phyloP scores from a whole-genome alignment of 2,888 invertebrate genomes.

The Boloria euphrosyne region DNA sequence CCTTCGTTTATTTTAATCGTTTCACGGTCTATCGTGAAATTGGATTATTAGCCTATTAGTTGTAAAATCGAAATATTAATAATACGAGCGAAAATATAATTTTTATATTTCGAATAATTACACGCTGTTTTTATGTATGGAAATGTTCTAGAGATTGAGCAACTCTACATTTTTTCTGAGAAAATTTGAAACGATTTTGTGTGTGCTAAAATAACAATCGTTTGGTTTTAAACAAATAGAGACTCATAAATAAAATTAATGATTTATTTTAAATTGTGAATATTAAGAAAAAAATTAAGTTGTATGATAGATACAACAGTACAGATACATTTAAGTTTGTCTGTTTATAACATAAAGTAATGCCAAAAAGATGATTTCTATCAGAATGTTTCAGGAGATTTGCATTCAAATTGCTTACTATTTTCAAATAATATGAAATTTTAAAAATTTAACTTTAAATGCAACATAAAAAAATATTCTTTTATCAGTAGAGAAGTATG shows the following conservation, averaged over 20 bases:
- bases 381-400: background rate
- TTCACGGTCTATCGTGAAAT: conserved; percentile 38
- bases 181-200: background rate
- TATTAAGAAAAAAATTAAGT: no score
- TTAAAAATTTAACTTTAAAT: background rate
- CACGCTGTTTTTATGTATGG: conserved; percentile 17
- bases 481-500: conserved; percentile 5
- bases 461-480: background rate
- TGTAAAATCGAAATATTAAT: conserved; percentile 1
- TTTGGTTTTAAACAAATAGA: no score
- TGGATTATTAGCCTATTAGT: conserved; percentile 24
- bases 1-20: conserved; percentile 23
- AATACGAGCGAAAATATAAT: background rate
- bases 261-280: no score
- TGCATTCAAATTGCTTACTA: background rate
- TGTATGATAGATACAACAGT: no score
- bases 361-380: no score
- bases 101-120: conserved; percentile 22
- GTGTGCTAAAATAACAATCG: no score
- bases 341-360: no score
- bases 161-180: no score
- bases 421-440: background rate
- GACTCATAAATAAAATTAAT: no score
- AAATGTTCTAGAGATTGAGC: no score
- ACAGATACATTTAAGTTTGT: no score